phyloP scores from a whole-genome alignment of 2,797 vertebrate species.

The Crypturellus tataupa region DNA sequence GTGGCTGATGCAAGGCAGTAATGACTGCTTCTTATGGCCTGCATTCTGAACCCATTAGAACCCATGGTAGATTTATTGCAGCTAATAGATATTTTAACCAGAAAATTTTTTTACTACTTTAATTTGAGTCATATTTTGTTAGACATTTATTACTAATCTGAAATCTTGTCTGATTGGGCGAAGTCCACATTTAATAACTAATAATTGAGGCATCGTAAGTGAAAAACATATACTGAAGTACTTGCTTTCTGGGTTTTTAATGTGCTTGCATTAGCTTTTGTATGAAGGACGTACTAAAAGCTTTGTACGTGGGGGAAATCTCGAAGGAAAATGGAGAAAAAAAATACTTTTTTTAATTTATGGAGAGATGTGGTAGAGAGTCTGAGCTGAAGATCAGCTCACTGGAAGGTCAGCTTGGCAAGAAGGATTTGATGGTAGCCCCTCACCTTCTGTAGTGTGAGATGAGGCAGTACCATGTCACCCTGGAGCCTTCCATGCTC shows the following conservation, averaged over 20 bases:
- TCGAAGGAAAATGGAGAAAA: neutral
- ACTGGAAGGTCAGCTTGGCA: neutral
- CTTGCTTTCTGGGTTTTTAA: conserved; percentile 18
- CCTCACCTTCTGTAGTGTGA: rapidly evolving
- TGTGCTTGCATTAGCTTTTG: neutral
- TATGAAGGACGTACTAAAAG: neutral
- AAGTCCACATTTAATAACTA: neutral
- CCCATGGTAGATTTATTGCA: conserved; percentile 18
- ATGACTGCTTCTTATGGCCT: neutral
- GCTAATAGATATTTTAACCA: neutral
- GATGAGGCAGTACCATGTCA: rapidly evolving
- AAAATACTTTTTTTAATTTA: neutral
- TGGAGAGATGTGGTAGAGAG: neutral
- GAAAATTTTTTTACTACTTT: neutral
- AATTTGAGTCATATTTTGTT: conserved; percentile 1
- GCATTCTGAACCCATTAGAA: neutral
- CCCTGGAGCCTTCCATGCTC: neutral
- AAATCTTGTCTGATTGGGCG: conserved; percentile 11
- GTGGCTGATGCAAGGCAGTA: neutral
- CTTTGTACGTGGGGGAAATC: neutral
- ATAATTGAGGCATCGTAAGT: neutral
- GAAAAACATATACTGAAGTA: neutral
- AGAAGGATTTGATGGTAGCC: neutral
- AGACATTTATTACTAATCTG: neutral
- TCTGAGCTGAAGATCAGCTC: neutral